Evolutionary conservation across 37 sponge, comb jelly and placozoan species (phyloP), one percentile per base, ranked within the genome.

Genomic region (Ephydatia muelleri): DNA sequence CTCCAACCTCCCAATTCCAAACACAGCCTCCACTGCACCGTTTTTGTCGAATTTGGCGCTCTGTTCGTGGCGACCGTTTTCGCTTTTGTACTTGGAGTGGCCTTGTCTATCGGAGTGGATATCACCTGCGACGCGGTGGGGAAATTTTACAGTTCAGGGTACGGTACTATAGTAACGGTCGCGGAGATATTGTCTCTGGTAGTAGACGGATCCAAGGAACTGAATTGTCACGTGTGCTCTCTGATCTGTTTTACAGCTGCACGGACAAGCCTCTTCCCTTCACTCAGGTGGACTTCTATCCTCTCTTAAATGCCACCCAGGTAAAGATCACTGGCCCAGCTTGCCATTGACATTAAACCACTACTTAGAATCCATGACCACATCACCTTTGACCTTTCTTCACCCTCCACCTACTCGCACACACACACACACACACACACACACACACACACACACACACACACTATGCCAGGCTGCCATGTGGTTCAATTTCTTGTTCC

Each of bases 41-140:
- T 78, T 49, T 68, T 88, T 48, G 48, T 48, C 21, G 93, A 93
- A 27, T 31, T 83, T 9, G 49, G 68, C n/a, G 74, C 73, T 4
- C 0, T 78, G 11, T 29, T 68, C 38, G 39, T 88, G 16, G 30
- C 68, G 22, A 67, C 72, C 5, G 2, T 89, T 28, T 26, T 86
- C 26, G 76, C 79, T 35, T 80, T 89, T 38, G 30, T 37, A 19
- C 38, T 86, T 47, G 87, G 83, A 25, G 71, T 93, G 30, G 43
- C 82, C 19, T 14, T 89, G 38, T 85, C 90, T 19, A 78, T 89
- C 37, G 93, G 93, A 5, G 78, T 85, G 19, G 64, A 70, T 5
- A 21, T 75, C 65, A 93, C 93, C 21, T 89, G 93, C 57, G 27
- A 73, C 31, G 27, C 39, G 0, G 38, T 91, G 2, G 31, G 31